Base-by-base conservation (phyloP, 2,888 invertebrate genomes). In the Scaptodrosophila latifasciaeformis region DNA sequence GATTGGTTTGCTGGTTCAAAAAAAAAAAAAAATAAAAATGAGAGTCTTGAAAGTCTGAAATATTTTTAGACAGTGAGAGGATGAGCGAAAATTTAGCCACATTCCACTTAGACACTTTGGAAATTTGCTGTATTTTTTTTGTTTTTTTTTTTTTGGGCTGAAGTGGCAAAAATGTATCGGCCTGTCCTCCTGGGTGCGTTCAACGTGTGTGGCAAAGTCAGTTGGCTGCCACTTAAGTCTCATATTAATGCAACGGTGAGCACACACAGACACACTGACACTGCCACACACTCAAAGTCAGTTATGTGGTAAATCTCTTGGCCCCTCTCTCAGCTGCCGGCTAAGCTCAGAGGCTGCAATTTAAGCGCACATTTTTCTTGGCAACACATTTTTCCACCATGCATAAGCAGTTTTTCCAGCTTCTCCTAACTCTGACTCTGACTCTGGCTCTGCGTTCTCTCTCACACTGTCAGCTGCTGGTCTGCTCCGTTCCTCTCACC, bases 311-410 rank as follows among this genome's bases (percentile, higher is more conserved):
- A n/a, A 18, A 12, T 10, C 3, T 30, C 21, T 24, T 24, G 24
- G 24, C 4, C 24, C 24, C 4, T 42, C 19, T 34, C 34, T 6
- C 42, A 24, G 34, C 47, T 63, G 56, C n/a, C n/a, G n/a, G n/a
- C n/a, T n/a, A n/a, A n/a, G n/a, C n/a, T n/a, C n/a, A n/a, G n/a
- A n/a, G 54, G 59, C 63, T 61, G 74, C 80, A 80, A 77, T 77
- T 72, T 77, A 80, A 80, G 70, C 77, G 70, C 70, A 65, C 81
- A 74, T 74, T 77, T 80, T 74, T 74, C 81, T 80, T 80, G 75
- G 81, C 78, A 71, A 67, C 78, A 75, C 77, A 69, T 66, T 80
- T 72, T 80, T 74, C 75, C 43, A 42, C 65, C 69, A 71, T 72
- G 75, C 72, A 69, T 74, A 69, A 66, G 72, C 56, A 77, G 72